phyloP scores from a whole-genome alignment of 2,888 invertebrate genomes.

The Scaptodrosophila latifasciaeformis region DNA sequence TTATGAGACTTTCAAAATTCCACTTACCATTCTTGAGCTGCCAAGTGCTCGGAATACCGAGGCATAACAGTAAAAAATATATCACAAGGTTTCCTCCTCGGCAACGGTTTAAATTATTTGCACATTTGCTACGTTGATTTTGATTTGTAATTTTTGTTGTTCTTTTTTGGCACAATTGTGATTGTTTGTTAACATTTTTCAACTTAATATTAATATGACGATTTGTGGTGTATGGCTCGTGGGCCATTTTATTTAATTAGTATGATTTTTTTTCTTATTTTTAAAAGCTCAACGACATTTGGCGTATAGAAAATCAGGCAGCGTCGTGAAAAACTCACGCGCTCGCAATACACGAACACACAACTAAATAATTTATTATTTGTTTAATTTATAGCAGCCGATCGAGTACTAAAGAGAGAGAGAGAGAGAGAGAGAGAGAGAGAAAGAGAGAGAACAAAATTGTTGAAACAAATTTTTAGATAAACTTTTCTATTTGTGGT shows the following conservation, averaged over 20 bases:
- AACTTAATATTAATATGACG: slow-evolving; percentile 34
- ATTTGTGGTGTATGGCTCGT: slow-evolving; percentile 41
- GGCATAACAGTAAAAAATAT: slow-evolving; percentile 40
- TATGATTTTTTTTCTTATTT: no score
- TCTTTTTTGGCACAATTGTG: slow-evolving; percentile 41
- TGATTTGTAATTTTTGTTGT: slow-evolving; percentile 4
- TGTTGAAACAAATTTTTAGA: slow-evolving; percentile 1
- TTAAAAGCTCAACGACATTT: slow-evolving; percentile 41
- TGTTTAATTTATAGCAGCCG: slow-evolving; percentile 24
- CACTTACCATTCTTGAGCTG: slow-evolving; percentile 58
- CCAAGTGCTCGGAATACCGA: slow-evolving; percentile 40
- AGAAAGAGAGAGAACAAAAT: neutral
- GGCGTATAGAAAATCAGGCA: slow-evolving; percentile 25
- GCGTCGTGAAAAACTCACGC: slow-evolving; percentile 11
- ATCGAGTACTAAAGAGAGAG: no score
- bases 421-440: no score
- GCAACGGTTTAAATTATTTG: slow-evolving; percentile 4
- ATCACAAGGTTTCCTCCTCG: slow-evolving; percentile 29
- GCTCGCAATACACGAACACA: no score
- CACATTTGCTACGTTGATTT: slow-evolving; percentile 27
- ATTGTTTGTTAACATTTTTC: slow-evolving; percentile 26
- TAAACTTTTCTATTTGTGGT: slow-evolving; percentile 7
- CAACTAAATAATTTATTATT: slow-evolving; percentile 26
- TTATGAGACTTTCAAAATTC: no score
- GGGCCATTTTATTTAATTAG: slow-evolving; percentile 54